Evolutionary conservation across 1,140 invertebrate species (phyloP), one percentile per base, ranked within the genome.

Genomic region (Stenopsyche tienmushanensis): DNA sequence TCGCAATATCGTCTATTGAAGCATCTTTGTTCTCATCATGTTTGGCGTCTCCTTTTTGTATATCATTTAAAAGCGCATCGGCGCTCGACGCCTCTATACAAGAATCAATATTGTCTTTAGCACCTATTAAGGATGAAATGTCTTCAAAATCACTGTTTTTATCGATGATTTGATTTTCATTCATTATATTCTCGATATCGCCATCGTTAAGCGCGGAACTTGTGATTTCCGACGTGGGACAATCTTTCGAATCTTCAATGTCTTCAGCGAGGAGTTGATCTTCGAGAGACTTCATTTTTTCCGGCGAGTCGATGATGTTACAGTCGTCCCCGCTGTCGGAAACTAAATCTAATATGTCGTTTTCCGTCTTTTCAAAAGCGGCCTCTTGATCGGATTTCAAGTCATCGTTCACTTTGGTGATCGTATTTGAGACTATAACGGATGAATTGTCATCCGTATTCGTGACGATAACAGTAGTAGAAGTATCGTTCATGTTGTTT

Each of bases 321-420:
- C 66, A 68, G 42, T 68, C 66, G 49, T 68, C 66, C 7, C 66
- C 66, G 45, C 66, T 68, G 42, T 68, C 66, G 1, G 66, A 68
- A 7, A 68, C 58, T 15, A 68, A 45, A 42, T 68, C 66, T 18
- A 68, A 34, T 10, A 68, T 47, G 39, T 68, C 66, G 41, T 10
- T 25, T 25, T 67, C 66, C 0, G 47, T 10, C 21, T 47, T 58
- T 60, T 60, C 57, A 29, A 47, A 10, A 7, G 1, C 42, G 26
- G 21, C 15, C 10, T 47, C 57, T 47, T 15, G 41, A 10, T 23
- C 23, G 13, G 23, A 23, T 23, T 47, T 47, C 21, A 23, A n/a
- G 5, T 13, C 17, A 15, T 47, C 44, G 8, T 8, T 18, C 7
- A 8, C 17, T 47, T 47, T 20, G 17, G 17, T 18, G 3, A 13